Evolutionary conservation across 64 coral and sea anemone species (phyloP).

Genomic region (Stichodactyla mertensii): DNA sequence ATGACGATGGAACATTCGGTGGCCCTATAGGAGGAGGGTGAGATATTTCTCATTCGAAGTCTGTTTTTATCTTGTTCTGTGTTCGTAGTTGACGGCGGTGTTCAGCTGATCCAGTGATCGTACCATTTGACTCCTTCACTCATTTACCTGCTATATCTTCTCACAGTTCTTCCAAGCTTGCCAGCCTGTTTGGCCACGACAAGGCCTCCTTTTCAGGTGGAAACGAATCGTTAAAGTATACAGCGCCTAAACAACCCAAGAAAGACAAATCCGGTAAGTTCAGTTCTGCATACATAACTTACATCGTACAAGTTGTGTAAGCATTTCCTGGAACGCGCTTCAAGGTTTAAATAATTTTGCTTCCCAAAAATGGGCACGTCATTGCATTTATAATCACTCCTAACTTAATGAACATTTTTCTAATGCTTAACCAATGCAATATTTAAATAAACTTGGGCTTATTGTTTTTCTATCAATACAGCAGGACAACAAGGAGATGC

Average conservation of each 20-base stretch:
- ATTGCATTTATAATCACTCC: too few relatives aligned
- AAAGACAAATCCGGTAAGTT: conserved; percentile 81
- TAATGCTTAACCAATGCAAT: not conserved
- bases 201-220: conserved; percentile 78
- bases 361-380: too few relatives aligned
- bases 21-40: conserved; percentile 61
- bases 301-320: too few relatives aligned
- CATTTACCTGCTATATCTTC: not conserved
- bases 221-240: conserved; percentile 96
- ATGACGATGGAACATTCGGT: conserved; percentile 78
- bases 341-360: too few relatives aligned
- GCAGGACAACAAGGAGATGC: conserved; percentile 33
- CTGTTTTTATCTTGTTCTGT: conserved; percentile 14
- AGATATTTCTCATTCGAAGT: not conserved
- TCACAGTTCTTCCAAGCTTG: conserved; percentile 80
- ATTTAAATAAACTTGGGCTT: not conserved
- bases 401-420: too few relatives aligned
- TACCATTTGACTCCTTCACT: not conserved
- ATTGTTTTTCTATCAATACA: conserved; percentile 21
- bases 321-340: too few relatives aligned
- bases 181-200: conserved; percentile 87
- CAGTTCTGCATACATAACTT: too few relatives aligned
- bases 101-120: not conserved
- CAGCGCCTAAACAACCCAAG: conserved; percentile 90
- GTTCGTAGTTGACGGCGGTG: not conserved